Evolutionary conservation across 2,797 vertebrate genomes (phyloP).

Genomic region (Myotis pilosus): DNA sequence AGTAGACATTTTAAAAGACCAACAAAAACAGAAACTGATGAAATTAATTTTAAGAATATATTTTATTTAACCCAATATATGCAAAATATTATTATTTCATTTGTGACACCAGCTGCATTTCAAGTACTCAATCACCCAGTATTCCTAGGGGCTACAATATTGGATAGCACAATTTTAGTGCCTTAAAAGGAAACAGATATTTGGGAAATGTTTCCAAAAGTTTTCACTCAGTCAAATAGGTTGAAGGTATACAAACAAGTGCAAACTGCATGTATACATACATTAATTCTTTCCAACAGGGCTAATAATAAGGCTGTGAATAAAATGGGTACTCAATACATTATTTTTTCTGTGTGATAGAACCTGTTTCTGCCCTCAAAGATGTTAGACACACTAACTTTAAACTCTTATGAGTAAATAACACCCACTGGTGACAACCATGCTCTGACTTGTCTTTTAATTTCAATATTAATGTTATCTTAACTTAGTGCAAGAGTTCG

Average conservation of each 20-base stretch:
- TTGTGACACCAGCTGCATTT: neutral
- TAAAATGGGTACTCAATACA: neutral
- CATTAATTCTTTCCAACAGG: neutral
- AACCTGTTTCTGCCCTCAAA: neutral
- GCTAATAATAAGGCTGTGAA: neutral
- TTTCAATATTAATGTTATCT: neutral
- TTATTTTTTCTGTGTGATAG: neutral
- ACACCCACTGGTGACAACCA: neutral
- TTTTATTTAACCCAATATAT: neutral
- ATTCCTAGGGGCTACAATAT: neutral
- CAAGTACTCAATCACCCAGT: neutral
- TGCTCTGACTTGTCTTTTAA: neutral
- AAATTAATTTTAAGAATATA: neutral
- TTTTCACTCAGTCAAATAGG: neutral
- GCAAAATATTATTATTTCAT: neutral
- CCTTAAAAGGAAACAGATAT: neutral
- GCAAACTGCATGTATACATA: neutral
- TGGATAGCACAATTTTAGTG: neutral
- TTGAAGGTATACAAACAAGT: neutral
- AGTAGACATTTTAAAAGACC: neutral
- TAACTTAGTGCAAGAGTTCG: neutral
- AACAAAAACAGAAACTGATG: neutral
- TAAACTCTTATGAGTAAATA: neutral
- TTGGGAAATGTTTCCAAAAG: neutral
- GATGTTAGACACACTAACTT: neutral